These are phyloP conservation scores for Unio delphinus DNA, from an alignment of 2,888 invertebrate genomes.

Conservation along the genomic window DNA sequence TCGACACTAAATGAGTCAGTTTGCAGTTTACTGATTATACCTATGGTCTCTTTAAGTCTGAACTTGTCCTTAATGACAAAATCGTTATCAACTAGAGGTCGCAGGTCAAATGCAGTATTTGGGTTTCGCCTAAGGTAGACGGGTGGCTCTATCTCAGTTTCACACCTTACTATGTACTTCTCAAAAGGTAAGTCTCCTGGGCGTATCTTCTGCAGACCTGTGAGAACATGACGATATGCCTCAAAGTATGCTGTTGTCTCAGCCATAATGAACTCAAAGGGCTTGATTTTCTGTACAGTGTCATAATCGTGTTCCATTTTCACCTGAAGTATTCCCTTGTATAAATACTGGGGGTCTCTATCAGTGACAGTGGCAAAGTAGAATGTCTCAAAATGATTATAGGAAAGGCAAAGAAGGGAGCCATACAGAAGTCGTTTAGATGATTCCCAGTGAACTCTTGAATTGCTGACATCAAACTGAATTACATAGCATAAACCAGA, in stretches of 20 bases:
- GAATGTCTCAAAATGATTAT: constrained; percentile 79
- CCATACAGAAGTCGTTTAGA: constrained; percentile 81
- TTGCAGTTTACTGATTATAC: too few species aligned
- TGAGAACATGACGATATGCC: constrained; percentile 83
- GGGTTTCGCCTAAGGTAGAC: constrained; percentile 32
- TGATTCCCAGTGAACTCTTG: constrained; percentile 70
- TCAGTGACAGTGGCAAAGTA: constrained; percentile 78
- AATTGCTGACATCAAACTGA: constrained; percentile 30
- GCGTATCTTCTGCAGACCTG: constrained; percentile 78
- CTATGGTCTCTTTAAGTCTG: constrained; percentile 9
- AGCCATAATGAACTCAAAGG: constrained; percentile 76
- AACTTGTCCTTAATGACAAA: constrained; percentile 26
- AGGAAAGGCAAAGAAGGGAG: constrained; percentile 82
- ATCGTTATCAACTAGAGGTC: constrained; percentile 44
- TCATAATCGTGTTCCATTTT: constrained; percentile 36
- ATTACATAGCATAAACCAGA: constrained; percentile 28
- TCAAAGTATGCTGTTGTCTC: constrained; percentile 87
- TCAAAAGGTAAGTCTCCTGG: constrained; percentile 50
- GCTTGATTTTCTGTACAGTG: constrained; percentile 15
- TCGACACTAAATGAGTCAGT: constrained; percentile 17
- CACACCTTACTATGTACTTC: constrained; percentile 47
- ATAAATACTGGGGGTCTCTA: constrained; percentile 44
- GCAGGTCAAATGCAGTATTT: constrained; percentile 30
- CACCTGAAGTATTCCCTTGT: constrained; percentile 51
- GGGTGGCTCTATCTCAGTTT: constrained; percentile 40